Base-by-base conservation (phyloP, 2,113 vertebrate genomes). In the Nothobranchius kuhntae region DNA sequence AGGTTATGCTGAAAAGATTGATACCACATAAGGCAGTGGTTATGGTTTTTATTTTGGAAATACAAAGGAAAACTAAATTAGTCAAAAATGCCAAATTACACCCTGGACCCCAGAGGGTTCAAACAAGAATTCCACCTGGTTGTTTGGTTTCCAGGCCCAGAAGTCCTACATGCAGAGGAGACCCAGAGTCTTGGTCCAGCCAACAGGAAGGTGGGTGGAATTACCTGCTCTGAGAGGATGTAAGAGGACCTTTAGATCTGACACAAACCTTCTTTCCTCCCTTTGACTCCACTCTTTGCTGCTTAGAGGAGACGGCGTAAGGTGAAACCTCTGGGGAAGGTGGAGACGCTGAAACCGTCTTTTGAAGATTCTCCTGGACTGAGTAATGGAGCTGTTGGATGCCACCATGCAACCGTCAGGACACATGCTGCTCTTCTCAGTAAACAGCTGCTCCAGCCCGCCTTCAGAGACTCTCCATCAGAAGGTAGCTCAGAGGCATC, bases 401-500 rank as follows among this genome's bases (percentile, higher is more conserved):
- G 91, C 79, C 94, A 92, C 53, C 93, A 94, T 45, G 91, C 81
- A 42, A 91, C 94, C 0, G 91, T 93, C 77, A 91, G 89, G 30
- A 52, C 68, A 38, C 83, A 93, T 93, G 84, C 95, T 87, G 73
- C 91, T 70, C 57, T 91, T 82, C 53, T 91, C 80, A 54, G 92
- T 84, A 40, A 93, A 90, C 65, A 88, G 89, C 71, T 95, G 87
- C 91, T 93, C 82, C 80, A 92, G 75, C 78, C 95, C 77, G 0
- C 65, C 42, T 94, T 95, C 24, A 95, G 95, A 81, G 95, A 96
- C 65, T 93, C 95, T 13, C 93, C 93, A 0, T 98, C 96, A 0
- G 96, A 98, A 65, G 95, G 94, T 40, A 96, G 96, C 87, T 98
- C 96, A 0, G 96, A 98, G 83, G 95, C 93, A 0, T 99, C 97